Evolutionary conservation across 2,888 invertebrate genomes (phyloP).

Genomic region (Linnaemya vulpina): DNA sequence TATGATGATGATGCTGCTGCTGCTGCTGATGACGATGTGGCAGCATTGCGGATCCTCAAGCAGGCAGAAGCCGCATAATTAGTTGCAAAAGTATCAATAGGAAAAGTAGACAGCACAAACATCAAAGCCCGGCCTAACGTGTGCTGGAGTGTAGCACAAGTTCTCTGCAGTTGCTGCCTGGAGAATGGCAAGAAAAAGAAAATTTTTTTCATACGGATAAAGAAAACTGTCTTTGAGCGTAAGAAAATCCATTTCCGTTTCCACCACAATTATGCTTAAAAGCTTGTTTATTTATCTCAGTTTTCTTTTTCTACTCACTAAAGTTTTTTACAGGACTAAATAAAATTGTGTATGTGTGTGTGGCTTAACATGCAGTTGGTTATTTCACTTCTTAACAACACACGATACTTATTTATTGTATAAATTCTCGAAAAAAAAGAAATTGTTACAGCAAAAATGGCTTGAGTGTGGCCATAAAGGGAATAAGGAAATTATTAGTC

Average conservation of each 20-base stretch:
- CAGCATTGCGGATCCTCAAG: background rate
- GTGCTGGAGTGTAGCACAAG: background rate
- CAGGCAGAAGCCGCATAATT: slow-evolving; percentile 33
- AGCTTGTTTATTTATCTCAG: slow-evolving; percentile 35
- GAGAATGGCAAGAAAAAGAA: background rate
- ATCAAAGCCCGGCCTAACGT: background rate
- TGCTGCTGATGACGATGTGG: background rate
- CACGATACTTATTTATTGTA: slow-evolving; percentile 28
- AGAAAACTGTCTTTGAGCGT: slow-evolving; percentile 46
- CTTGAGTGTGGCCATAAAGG: background rate
- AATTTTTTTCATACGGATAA: background rate
- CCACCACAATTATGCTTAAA: slow-evolving; percentile 60
- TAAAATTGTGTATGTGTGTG: background rate
- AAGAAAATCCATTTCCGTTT: slow-evolving; percentile 68
- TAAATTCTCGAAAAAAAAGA: slow-evolving; percentile 26
- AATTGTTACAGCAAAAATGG: background rate
- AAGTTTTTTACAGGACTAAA: too few relatives aligned
- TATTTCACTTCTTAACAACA: slow-evolving; percentile 49
- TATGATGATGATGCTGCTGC: background rate
- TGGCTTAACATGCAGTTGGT: background rate
- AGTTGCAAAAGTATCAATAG: slow-evolving; percentile 56
- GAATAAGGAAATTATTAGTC: slow-evolving; percentile 1
- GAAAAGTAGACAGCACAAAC: slow-evolving; percentile 24
- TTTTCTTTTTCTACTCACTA: background rate
- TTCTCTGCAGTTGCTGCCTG: background rate